phyloP scores from a whole-genome alignment of 92 coral and sea anemone species.

The Epizoanthus rinbou region DNA sequence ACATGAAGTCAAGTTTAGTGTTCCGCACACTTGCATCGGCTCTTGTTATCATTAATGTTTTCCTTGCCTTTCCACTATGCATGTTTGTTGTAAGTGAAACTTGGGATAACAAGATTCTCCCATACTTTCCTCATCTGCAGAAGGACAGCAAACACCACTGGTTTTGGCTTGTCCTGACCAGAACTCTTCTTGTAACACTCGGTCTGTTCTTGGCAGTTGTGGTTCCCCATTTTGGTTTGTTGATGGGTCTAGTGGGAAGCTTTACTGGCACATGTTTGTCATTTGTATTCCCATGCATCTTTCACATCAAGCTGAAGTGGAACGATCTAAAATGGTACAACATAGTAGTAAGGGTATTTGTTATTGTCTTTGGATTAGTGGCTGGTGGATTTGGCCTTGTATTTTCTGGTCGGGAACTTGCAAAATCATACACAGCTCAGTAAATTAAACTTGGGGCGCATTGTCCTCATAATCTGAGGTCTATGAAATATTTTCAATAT shows the following conservation, averaged over 20 bases:
- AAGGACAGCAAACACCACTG: slow-evolving; percentile 69
- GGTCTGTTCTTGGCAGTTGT: slow-evolving; percentile 76
- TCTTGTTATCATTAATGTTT: slow-evolving; percentile 78
- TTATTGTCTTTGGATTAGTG: slow-evolving; percentile 77
- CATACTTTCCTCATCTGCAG: slow-evolving; percentile 79
- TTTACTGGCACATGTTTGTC: slow-evolving; percentile 90
- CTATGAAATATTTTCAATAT: not conserved
- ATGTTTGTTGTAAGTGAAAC: slow-evolving; percentile 86
- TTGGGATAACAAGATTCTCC: slow-evolving; percentile 75
- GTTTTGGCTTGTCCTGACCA: slow-evolving; percentile 82
- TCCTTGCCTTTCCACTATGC: slow-evolving; percentile 89
- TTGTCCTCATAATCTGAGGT: not conserved
- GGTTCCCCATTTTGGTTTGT: slow-evolving; percentile 88
- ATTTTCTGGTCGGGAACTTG: slow-evolving; percentile 85
- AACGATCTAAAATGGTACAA: slow-evolving; percentile 70
- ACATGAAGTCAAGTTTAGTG: slow-evolving; percentile 61
- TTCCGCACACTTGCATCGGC: slow-evolving; percentile 78
- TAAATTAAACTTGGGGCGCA: not conserved
- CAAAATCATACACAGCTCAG: slow-evolving; percentile 52
- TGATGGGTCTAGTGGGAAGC: slow-evolving; percentile 92
- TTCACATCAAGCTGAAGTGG: slow-evolving; percentile 85
- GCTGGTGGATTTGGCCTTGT: slow-evolving; percentile 86
- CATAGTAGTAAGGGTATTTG: slow-evolving; percentile 61
- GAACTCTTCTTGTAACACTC: slow-evolving; percentile 71
- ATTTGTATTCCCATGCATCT: slow-evolving; percentile 88